These are phyloP conservation scores for Poeciliopsis prolifica DNA, from an alignment of 2,113 vertebrate genomes.

Conservation along the genomic window DNA sequence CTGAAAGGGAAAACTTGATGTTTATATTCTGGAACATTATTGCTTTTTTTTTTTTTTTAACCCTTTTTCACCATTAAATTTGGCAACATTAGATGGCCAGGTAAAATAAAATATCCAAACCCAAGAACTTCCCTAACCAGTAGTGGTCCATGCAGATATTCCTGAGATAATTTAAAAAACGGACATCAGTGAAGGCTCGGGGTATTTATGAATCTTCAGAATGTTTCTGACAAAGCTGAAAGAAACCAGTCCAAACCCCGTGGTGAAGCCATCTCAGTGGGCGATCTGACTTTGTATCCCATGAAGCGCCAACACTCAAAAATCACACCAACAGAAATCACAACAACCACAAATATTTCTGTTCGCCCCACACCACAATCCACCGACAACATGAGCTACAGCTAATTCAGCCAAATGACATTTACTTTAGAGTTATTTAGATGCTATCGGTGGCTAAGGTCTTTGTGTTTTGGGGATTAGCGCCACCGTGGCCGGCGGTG, in stretches of 20 bases:
- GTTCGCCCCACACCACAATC: slow-evolving; percentile 49
- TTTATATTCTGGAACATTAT: too few species aligned
- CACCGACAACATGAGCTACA: slow-evolving; percentile 52
- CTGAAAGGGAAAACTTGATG: neutral
- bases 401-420: slow-evolving; percentile 75
- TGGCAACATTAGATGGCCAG: neutral
- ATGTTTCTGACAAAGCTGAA: slow-evolving; percentile 60
- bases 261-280: slow-evolving; percentile 37
- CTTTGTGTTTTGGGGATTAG: slow-evolving; percentile 78
- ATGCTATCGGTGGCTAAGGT: slow-evolving; percentile 73
- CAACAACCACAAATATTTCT: slow-evolving; percentile 74
- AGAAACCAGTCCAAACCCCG: slow-evolving; percentile 56
- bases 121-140: slow-evolving; percentile 8
- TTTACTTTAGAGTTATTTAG: slow-evolving; percentile 79
- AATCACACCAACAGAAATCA: slow-evolving; percentile 60
- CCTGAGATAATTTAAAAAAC: slow-evolving; percentile 21
- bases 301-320: slow-evolving; percentile 56
- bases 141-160: slow-evolving; percentile 10
- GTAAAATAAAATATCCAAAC: slow-evolving; percentile 30
- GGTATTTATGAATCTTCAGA: slow-evolving; percentile 57
- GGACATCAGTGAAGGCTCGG: slow-evolving; percentile 31
- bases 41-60: neutral
- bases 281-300: slow-evolving; percentile 46
- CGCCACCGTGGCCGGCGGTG: slow-evolving; percentile 62
- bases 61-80: neutral